Base-by-base conservation (phyloP, 2,888 invertebrate genomes). In the Branchinecta sandiegonensis region DNA sequence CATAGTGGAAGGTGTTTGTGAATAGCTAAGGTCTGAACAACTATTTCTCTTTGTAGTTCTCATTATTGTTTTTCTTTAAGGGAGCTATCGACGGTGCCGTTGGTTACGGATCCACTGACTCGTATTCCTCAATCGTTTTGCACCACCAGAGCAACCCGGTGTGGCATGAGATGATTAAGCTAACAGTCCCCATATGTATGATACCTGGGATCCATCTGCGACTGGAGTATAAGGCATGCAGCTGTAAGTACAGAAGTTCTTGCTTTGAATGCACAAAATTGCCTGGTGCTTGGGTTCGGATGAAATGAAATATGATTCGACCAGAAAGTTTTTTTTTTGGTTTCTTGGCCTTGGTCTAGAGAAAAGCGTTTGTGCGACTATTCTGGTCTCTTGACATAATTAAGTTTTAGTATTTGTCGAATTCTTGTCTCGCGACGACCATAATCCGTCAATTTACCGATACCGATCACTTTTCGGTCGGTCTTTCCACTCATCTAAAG, bases 71-170 rank as follows among this genome's bases (percentile, higher is more conserved):
- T 37, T 73, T 74, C 76, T 73, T 73, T 6, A 76, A 88, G 86
- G 86, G 87, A 71, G 92, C 91, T 74, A 83, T 94, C 67, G 90
- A 87, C 83, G 89, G 90, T 64, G 93, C 93, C 0, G 89, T 91
- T 50, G 91, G 93, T 1, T 84, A 83, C 77, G 9, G n/a, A 0
- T 80, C 83, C 48, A 83, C 85, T 1, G 37, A 37, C 37, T 83
- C 84, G 72, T 94, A 92, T 79, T 89, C 89, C 76, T 92, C 93
- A 13, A 84, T 91, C 77, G 90, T 95, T 46, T 83, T 94, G 73
- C 94, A 95, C 77, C 95, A 96, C 80, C 90, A 91, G 80, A 95
- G 95, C 79, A 86, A 88, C 47, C 95, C 95, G 0, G 86, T 86
- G 70, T 96, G 94, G 94, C 86, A 86, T 70, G 95, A 95, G 78